Evolutionary conservation across 2,888 invertebrate genomes (phyloP), one percentile per base, ranked within the genome.

Genomic region (Alloscopus bannaensis): DNA sequence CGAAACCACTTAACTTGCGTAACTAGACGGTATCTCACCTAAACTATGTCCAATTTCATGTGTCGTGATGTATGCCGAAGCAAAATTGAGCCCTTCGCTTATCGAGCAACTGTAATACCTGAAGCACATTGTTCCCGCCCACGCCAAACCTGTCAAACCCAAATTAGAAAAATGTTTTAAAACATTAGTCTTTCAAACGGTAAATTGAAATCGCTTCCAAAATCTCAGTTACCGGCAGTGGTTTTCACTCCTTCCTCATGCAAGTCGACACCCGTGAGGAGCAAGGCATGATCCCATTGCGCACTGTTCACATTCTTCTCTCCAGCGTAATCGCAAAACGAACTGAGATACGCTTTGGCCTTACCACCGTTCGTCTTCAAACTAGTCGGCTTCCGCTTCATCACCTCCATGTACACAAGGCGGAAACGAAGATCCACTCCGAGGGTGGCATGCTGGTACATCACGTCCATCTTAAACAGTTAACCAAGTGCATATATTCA

Each of bases 31-130:
- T 45, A 18, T 11, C 45, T 45, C 18, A 45, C 45, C 88, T 50
- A 88, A 83, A 26, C 77, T 77, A 83, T 88, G 88, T 0, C 88
- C 88, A 84, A 88, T 87, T 82, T 88, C 88, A 78, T 88, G 88
- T 3, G 88, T 87, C 18, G 88, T 88, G 24, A 88, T 88, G 82
- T 87, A 88, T 2, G 88, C 87, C 1, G 88, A 86, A 69, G 88
- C 88, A 80, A 88, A 88, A 57, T 86, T 87, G 22, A 86, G 86
- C 8, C 88, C 88, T 85, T 88, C 88, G 76, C 87, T 88, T 31
- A 88, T 86, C 8, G 88, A 88, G 75, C 88, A 88, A 36, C 87
- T 87, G 81, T 88, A 88, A 29, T 85, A 84, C 1, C 86, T 85
- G 50, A 87, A 86, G 79, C 88, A 88, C 88, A 88, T 88, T 13